Evolutionary conservation across 2,113 vertebrate species (phyloP), one percentile per base, ranked within the genome.

Genomic region (Morone chrysops): DNA sequence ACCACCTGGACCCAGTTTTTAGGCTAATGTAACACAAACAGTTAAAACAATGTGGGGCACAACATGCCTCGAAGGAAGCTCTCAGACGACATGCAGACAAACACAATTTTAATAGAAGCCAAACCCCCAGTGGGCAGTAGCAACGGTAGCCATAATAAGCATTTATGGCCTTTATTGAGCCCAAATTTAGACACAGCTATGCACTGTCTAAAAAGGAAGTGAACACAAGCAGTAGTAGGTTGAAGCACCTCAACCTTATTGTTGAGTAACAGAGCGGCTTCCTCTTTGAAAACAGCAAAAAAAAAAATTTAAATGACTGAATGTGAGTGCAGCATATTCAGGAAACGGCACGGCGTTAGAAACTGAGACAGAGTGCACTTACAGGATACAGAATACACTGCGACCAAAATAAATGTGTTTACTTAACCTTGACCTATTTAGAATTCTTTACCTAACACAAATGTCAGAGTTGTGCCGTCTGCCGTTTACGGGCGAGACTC

Each of bases 151-250:
- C 40, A 48, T 22, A 51, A 22, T 20, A 45, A 16, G 41, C 53
- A 63, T 74, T 62, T 62, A 25, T 63, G 2, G 70, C 13, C 18
- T 57, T 47, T 61, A 3, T 47, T 69, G n/a, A 31, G 16, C 13
- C 3, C 9, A 66, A 10, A 43, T 77, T 69, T 60, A 66, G 17
- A 40, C 67, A 22, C 61, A 68, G 75, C 60, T 51, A 22, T 62
- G 18, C 63, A 82, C 17, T 53, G 50, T 57, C 71, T 57, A 78
- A 84, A 85, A 76, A 81, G 82, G 87, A 91, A 93, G 86, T 89
- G 70, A 81, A 84, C 54, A 72, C 50, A 61, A 81, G 60, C 86
- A 74, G 63, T 53, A 70, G 66, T 22, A 80, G 66, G 62, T 71
- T 48, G 75, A 65, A 78, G 69, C 62, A 78, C 70, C 11, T 76